Evolutionary conservation across 2,888 invertebrate genomes (phyloP).

Genomic region (Eugnorisma glareosa): DNA sequence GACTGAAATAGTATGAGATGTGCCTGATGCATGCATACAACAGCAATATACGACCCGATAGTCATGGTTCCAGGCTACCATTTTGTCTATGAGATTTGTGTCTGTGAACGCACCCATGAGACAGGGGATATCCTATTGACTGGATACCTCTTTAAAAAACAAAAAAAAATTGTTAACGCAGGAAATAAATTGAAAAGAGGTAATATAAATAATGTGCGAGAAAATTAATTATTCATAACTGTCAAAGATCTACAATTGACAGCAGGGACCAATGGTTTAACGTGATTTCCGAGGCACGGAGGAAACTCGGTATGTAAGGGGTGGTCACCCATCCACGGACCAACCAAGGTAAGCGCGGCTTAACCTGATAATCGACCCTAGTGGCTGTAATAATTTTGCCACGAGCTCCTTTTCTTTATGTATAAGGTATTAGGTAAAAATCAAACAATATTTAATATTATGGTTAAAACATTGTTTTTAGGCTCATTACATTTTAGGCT

Average conservation of each 20-base stretch:
- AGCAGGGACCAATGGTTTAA: too few species aligned
- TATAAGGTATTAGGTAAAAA: not conserved
- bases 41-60: conserved; percentile 42
- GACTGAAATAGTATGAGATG: conserved; percentile 26
- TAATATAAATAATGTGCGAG: not conserved
- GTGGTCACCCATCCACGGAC: too few species aligned
- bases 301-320: too few species aligned
- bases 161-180: conserved; percentile 28
- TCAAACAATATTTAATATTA: not conserved
- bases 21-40: conserved; percentile 46
- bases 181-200: not conserved
- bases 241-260: too few species aligned
- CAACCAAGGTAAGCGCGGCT: too few species aligned
- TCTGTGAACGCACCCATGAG: conserved; percentile 44
- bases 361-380: too few species aligned
- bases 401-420: too few species aligned
- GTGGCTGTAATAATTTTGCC: too few species aligned
- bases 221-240: too few species aligned
- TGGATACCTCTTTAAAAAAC: conserved; percentile 49
- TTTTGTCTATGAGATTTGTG: conserved; percentile 8
- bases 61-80: conserved; percentile 18
- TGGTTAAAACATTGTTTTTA: not conserved
- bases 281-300: too few species aligned
- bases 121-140: conserved; percentile 36
- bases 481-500: not conserved